phyloP scores from a whole-genome alignment of 2,888 invertebrate species.

The Heliconius sara region DNA sequence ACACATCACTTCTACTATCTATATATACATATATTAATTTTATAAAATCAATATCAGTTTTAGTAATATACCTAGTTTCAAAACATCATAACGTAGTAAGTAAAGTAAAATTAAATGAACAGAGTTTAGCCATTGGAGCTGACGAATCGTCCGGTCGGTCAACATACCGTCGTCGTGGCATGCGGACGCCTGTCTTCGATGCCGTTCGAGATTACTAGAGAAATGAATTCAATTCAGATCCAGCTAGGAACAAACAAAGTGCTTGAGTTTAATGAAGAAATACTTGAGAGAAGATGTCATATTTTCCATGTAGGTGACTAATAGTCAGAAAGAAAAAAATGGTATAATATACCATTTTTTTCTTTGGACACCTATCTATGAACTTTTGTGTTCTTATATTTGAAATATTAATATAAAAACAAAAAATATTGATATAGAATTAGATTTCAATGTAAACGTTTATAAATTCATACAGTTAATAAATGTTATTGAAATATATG shows the following conservation, averaged over 20 bases:
- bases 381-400: background rate
- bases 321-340: too few relatives aligned
- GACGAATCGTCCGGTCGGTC: slow-evolving; percentile 42
- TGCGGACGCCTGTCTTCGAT: slow-evolving; percentile 45
- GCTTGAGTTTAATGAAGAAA: slow-evolving; percentile 52
- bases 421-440: too few relatives aligned
- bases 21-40: background rate
- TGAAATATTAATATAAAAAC: background rate
- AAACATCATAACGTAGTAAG: slow-evolving; percentile 36
- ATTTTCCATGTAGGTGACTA: slow-evolving; percentile 14
- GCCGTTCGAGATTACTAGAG: slow-evolving; percentile 43
- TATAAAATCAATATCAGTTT: background rate
- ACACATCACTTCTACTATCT: background rate
- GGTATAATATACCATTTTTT: slow-evolving; percentile 7
- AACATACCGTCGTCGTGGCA: slow-evolving; percentile 40
- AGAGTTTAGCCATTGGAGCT: slow-evolving; percentile 46
- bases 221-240: slow-evolving; percentile 49
- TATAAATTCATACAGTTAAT: too few relatives aligned
- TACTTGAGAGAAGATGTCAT: slow-evolving; percentile 37
- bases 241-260: slow-evolving; percentile 50
- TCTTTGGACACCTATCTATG: background rate
- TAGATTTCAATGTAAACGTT: too few relatives aligned
- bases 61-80: slow-evolving; percentile 4
- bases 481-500: too few relatives aligned
- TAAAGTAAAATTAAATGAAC: slow-evolving; percentile 44